phyloP scores from a whole-genome alignment of 2,113 vertebrate genomes.

The Centropristis striata region DNA sequence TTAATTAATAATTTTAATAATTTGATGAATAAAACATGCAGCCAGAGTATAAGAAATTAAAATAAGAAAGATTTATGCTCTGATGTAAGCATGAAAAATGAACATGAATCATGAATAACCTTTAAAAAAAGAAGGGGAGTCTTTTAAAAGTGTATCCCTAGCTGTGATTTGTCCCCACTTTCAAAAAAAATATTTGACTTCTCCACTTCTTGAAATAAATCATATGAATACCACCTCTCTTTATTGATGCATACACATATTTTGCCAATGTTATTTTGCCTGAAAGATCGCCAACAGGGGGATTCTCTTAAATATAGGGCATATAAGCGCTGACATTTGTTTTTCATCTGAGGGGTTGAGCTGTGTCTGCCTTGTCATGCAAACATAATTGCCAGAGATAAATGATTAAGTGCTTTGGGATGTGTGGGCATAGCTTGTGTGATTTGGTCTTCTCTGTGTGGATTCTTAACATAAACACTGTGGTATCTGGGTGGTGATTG shows the following conservation, averaged over 20 bases:
- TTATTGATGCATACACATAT: not conserved
- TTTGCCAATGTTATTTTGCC: slow-evolving; percentile 18
- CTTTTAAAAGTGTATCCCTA: too few species aligned
- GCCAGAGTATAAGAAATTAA: not conserved
- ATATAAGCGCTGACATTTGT: slow-evolving; percentile 62
- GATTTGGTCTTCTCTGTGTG: slow-evolving; percentile 45
- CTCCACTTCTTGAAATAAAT: too few species aligned
- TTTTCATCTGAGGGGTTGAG: slow-evolving; percentile 24
- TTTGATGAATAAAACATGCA: not conserved
- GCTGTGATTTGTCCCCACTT: too few species aligned
- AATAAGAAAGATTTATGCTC: not conserved
- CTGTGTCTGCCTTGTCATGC: slow-evolving; percentile 48
- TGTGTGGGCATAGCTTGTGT: slow-evolving; percentile 40
- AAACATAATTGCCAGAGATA: slow-evolving; percentile 65
- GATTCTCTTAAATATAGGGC: slow-evolving; percentile 36
- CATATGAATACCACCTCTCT: too few species aligned
- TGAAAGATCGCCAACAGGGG: not conserved
- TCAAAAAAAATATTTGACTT: too few species aligned
- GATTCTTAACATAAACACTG: slow-evolving; percentile 68
- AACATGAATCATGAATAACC: too few species aligned
- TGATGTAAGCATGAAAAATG: not conserved
- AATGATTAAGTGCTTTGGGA: slow-evolving; percentile 72
- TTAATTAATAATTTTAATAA: too few species aligned
- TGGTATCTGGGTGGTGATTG: slow-evolving; percentile 67
- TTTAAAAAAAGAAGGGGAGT: too few species aligned